These are phyloP conservation scores for Colletes gigas DNA, from an alignment of 1,140 invertebrate genomes.

Conservation along the genomic window DNA sequence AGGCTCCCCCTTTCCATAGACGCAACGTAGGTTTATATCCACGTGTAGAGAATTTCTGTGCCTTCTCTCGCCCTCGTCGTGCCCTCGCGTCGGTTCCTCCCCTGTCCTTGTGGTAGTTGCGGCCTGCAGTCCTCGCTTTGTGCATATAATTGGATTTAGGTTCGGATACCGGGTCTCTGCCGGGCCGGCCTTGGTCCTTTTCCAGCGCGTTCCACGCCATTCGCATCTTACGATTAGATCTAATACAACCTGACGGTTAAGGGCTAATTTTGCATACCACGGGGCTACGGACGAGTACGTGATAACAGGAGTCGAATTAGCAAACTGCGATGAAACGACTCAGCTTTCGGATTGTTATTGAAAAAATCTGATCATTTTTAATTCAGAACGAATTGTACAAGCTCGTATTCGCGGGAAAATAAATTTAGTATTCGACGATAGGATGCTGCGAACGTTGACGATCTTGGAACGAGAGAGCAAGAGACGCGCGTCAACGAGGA, in stretches of 20 bases:
- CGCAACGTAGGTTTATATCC: slow-evolving; percentile 57
- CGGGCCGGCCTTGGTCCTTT: slow-evolving; percentile 28
- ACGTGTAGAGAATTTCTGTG: slow-evolving; percentile 51
- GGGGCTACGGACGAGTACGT: not conserved
- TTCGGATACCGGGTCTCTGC: slow-evolving; percentile 58
- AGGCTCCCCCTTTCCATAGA: slow-evolving; percentile 34
- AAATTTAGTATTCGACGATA: too few relatives aligned
- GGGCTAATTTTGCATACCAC: slow-evolving; percentile 19
- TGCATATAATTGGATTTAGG: slow-evolving; percentile 74
- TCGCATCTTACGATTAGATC: slow-evolving; percentile 48
- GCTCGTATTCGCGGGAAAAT: too few relatives aligned
- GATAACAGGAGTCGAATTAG: not conserved
- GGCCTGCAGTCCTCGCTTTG: slow-evolving; percentile 66
- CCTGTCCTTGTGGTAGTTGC: slow-evolving; percentile 63
- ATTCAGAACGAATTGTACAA: too few relatives aligned
- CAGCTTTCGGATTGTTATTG: not conserved
- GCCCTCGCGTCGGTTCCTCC: slow-evolving; percentile 53
- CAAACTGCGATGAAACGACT: not conserved
- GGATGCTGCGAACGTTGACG: too few relatives aligned
- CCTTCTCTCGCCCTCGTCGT: slow-evolving; percentile 38
- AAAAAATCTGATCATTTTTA: slow-evolving; percentile 3
- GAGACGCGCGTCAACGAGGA: not conserved
- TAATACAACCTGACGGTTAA: not conserved
- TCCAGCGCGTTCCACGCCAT: slow-evolving; percentile 4
- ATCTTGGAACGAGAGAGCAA: too few relatives aligned